These are phyloP conservation scores for Parazoanthus darwini DNA, from an alignment of 92 coral and sea anemone genomes.

Conservation along the genomic window DNA sequence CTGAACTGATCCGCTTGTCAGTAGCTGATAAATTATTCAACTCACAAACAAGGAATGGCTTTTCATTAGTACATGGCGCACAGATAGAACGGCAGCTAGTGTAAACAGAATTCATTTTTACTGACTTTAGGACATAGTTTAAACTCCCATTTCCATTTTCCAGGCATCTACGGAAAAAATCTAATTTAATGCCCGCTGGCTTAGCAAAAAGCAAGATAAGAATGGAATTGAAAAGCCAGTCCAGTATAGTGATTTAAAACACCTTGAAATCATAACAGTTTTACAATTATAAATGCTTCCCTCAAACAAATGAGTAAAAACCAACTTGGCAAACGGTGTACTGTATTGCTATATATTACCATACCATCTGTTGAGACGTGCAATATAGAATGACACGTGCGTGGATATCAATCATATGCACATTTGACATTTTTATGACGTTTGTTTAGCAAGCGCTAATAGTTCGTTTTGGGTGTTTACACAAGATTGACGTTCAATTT, in stretches of 20 bases:
- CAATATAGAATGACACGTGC: neutral
- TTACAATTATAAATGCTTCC: neutral
- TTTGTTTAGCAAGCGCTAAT: neutral
- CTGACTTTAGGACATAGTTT: neutral
- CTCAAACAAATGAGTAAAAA: neutral
- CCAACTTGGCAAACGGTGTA: neutral
- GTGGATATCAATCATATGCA: neutral
- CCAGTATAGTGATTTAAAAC: neutral
- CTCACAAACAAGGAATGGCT: neutral
- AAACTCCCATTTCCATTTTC: neutral
- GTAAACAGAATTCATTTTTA: neutral
- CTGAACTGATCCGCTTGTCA: neutral
- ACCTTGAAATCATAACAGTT: neutral
- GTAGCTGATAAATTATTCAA: neutral
- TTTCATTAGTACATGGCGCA: neutral
- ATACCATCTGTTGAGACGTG: neutral
- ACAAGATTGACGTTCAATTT: neutral
- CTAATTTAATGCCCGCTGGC: neutral
- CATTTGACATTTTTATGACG: neutral
- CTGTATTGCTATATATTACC: neutral
- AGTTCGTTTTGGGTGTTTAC: neutral
- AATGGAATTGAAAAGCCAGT: no score
- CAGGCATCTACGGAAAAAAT: neutral
- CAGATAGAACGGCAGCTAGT: neutral
- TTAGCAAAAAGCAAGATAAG: neutral